A percentile compares a stretch with the other conserved stretches of the same genome.
Evolutionary conservation across 2,797 vertebrate genomes (phyloP).

Genomic region (Morus bassanus): DNA sequence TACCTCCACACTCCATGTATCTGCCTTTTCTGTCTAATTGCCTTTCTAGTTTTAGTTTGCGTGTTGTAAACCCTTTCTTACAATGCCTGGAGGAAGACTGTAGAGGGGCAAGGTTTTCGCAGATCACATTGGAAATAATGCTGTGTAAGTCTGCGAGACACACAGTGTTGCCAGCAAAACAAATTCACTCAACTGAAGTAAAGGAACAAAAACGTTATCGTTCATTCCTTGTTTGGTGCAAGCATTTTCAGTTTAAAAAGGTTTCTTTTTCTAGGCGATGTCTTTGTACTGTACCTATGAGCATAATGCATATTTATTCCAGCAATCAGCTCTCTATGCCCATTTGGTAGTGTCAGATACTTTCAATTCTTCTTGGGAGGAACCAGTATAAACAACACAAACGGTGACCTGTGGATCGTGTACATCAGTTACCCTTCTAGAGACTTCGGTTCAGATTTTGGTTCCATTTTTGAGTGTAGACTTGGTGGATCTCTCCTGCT

Average conservation of each 20-base stretch:
- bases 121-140: accelerated
- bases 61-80: neutral
- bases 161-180: neutral
- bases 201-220: neutral
- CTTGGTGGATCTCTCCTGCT: accelerated
- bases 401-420: accelerated
- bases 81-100: neutral
- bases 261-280: neutral
- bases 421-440: neutral
- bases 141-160: neutral
- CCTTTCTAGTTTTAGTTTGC: neutral
- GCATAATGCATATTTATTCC: neutral
- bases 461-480: neutral
- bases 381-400: too few species aligned
- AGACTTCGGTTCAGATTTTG: neutral
- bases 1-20: neutral
- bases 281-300: neutral
- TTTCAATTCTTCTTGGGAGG: neutral
- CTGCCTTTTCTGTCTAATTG: neutral
- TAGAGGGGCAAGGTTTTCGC: neutral
- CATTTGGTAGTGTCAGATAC: neutral
- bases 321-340: neutral
- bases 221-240: too few species aligned
- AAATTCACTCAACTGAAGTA: neutral
- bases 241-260: neutral